Conservation (phyloP, 2,888 invertebrate species). For the Rhagophthalmus giganteus region DNA sequence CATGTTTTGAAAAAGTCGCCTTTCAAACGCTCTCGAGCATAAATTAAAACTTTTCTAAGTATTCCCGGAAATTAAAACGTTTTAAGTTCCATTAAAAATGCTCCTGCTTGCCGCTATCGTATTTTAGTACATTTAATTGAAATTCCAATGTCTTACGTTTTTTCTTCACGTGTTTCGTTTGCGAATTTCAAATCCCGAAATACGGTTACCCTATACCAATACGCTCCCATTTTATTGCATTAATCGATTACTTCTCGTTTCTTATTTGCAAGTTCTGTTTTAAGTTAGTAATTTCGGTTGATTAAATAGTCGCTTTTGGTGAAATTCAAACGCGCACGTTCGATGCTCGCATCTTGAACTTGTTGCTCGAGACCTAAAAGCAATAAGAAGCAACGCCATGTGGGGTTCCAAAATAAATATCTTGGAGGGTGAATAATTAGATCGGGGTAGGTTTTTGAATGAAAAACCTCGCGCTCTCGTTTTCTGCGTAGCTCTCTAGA, state of each 20-base stretch:
- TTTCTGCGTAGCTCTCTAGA: no score
- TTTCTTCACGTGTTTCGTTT: not conserved
- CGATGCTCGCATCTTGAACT: slow-evolving; percentile 11
- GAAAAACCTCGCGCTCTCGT: slow-evolving; percentile 2
- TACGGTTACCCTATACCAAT: no score
- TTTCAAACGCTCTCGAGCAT: slow-evolving; percentile 8
- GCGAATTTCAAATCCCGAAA: not conserved
- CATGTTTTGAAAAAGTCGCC: slow-evolving; percentile 9
- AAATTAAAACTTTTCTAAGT: slow-evolving; percentile 16
- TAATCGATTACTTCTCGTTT: no score
- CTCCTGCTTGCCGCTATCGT: slow-evolving; percentile 1
- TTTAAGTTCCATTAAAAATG: slow-evolving; percentile 11
- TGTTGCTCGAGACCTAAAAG: slow-evolving; percentile 15
- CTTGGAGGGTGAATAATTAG: slow-evolving; percentile 22
- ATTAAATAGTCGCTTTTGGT: no score
- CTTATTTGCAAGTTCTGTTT: no score
- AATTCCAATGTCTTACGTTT: not conserved
- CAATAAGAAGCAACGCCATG: slow-evolving; percentile 14
- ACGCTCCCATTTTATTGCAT: no score
- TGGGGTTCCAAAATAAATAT: slow-evolving; percentile 21
- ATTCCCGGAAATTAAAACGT: slow-evolving; percentile 14
- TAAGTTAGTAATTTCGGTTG: no score
- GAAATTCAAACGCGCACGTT: no score
- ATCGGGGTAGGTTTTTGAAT: slow-evolving; percentile 9
- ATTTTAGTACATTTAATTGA: slow-evolving; percentile 3